Percentiles rank a stretch among this genome's conserved stretches.
phyloP scores from a whole-genome alignment of 2,113 vertebrate genomes.

The Notothenia rossii region DNA sequence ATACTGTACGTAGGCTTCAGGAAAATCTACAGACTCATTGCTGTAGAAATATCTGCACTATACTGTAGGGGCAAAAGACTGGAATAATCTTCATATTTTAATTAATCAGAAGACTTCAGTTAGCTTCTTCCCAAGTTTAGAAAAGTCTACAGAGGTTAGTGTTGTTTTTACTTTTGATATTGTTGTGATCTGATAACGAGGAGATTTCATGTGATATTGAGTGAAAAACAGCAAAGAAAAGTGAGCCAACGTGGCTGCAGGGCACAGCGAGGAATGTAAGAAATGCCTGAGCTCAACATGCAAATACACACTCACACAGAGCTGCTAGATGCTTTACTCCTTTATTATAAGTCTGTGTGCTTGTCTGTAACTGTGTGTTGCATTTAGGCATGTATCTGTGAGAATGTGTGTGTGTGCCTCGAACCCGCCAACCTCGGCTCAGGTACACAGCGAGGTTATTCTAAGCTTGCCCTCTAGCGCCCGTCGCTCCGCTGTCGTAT shows the following conservation, averaged over 20 bases:
- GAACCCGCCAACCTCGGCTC: slow-evolving; percentile 64
- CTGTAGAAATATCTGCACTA: too few relatives aligned
- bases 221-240: slow-evolving; percentile 1
- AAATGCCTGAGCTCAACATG: slow-evolving; percentile 43
- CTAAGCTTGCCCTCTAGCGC: slow-evolving; percentile 65
- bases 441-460: slow-evolving; percentile 61
- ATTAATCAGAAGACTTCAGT: too few relatives aligned
- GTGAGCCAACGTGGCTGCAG: slow-evolving; percentile 25
- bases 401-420: neutral
- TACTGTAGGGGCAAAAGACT: too few relatives aligned
- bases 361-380: slow-evolving; percentile 5
- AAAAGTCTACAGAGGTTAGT: too few relatives aligned
- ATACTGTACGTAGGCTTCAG: too few relatives aligned
- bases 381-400: slow-evolving; percentile 14
- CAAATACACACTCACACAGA: slow-evolving; percentile 28
- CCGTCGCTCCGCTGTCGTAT: slow-evolving; percentile 39
- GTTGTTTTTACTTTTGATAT: neutral
- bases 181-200: neutral
- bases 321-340: slow-evolving; percentile 5
- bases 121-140: neutral
- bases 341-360: slow-evolving; percentile 9
- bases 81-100: too few relatives aligned
- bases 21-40: too few relatives aligned
- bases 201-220: neutral
- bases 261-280: slow-evolving; percentile 54